Conservation (phyloP, 2,797 vertebrate genomes). For the Acanthurus leucopareius region DNA sequence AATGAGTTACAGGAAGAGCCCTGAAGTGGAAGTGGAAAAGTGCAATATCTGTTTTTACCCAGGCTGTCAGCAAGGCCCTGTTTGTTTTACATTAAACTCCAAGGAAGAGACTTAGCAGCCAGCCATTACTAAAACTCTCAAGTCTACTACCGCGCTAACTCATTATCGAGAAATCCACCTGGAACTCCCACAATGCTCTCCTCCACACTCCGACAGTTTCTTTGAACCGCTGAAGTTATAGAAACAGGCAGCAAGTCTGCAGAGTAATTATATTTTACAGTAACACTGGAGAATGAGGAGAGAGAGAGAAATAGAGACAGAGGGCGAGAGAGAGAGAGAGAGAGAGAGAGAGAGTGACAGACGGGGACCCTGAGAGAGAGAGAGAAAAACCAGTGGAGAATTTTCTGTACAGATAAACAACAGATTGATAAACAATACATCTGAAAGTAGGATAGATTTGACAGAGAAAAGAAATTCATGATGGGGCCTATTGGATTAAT, state of each 20-base stretch:
- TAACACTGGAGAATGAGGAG: conserved; percentile 66
- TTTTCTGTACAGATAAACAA: conserved; percentile 76
- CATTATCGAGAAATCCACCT: conserved; percentile 90
- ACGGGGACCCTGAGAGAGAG: conserved; percentile 41
- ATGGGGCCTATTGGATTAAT: too few relatives aligned
- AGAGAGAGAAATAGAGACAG: conserved; percentile 21
- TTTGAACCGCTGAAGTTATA: conserved; percentile 84
- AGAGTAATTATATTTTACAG: conserved; percentile 87
- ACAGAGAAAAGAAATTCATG: conserved; percentile 39
- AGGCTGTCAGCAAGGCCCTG: conserved; percentile 80
- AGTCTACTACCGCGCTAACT: conserved; percentile 81
- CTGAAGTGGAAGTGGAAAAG: conserved; percentile 69
- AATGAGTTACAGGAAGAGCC: conserved; percentile 61
- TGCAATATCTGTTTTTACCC: conserved; percentile 80
- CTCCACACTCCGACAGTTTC: conserved; percentile 85
- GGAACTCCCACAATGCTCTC: conserved; percentile 87
- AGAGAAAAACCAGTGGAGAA: conserved; percentile 59
- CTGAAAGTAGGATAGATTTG: conserved; percentile 58
- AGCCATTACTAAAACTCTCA: conserved; percentile 87
- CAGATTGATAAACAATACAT: conserved; percentile 77
- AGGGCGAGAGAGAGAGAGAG: conserved; percentile 22
- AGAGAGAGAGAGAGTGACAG: conserved; percentile 55
- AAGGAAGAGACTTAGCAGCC: conserved; percentile 83
- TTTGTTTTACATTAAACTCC: conserved; percentile 87
- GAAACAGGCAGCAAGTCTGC: conserved; percentile 81